phyloP scores from a whole-genome alignment of 2,888 invertebrate genomes.

The Coenonympha glycerion region DNA sequence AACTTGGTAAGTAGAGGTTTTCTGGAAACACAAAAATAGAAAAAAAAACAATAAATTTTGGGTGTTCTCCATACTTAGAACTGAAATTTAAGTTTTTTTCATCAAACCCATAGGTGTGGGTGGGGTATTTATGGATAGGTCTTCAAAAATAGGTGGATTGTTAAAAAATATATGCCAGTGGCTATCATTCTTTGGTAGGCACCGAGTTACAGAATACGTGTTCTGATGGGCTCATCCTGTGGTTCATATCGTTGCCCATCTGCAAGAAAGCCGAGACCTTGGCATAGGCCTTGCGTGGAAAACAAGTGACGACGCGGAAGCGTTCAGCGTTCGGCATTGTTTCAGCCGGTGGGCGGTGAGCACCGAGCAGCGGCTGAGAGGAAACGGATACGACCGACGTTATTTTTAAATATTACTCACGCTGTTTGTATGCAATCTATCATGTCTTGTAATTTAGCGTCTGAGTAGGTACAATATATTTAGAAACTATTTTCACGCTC shows the following conservation, averaged over 20 bases:
- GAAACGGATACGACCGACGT: constrained; percentile 25
- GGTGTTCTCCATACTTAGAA: no score
- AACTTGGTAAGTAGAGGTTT: no score
- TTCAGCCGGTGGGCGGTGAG: constrained; percentile 39
- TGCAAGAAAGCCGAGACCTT: constrained; percentile 67
- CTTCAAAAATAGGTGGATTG: no score
- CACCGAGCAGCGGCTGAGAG: constrained; percentile 22
- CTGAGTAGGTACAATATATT: constrained; percentile 10
- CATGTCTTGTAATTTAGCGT: constrained; percentile 11
- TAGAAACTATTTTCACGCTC: neutral
- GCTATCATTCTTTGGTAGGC: no score
- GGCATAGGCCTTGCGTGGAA: constrained; percentile 71
- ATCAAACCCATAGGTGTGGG: no score
- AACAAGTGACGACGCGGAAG: constrained; percentile 66
- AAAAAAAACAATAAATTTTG: no score
- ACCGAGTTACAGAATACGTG: no score
- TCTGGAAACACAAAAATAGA: no score
- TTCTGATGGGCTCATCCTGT: no score
- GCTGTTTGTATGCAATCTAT: constrained; percentile 17
- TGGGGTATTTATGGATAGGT: no score
- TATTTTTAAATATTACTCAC: constrained; percentile 27
- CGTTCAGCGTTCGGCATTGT: constrained; percentile 58
- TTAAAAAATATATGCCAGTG: no score
- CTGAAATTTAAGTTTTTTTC: no score
- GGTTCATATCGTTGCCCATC: neutral